Evolutionary conservation across 2,113 vertebrate genomes (phyloP).

Genomic region (Poeciliopsis occidentalis): DNA sequence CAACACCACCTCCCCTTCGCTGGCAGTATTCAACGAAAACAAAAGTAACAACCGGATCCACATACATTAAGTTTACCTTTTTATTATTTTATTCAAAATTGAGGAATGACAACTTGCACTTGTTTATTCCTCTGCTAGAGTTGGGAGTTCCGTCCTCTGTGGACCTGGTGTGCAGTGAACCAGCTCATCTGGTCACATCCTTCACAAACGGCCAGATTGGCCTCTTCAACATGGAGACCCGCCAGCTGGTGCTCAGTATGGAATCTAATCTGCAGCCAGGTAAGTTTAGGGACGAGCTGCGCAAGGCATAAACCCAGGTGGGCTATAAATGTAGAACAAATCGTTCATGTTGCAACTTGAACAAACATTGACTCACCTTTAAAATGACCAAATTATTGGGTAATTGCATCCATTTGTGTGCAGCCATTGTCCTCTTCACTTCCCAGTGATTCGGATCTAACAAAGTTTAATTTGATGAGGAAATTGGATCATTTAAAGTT

Average conservation of each 20-base stretch:
- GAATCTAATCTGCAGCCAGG: slow-evolving; percentile 87
- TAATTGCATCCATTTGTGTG: background rate
- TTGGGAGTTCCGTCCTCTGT: slow-evolving; percentile 94
- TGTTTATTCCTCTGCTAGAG: slow-evolving; percentile 77
- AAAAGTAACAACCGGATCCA: slow-evolving; percentile 80
- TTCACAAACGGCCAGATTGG: slow-evolving; percentile 92
- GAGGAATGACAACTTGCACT: background rate
- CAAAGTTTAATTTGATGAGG: background rate
- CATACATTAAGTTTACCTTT: background rate
- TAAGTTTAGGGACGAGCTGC: slow-evolving; percentile 59
- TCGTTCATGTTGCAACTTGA: background rate
- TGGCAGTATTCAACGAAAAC: slow-evolving; percentile 91
- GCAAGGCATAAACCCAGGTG: background rate
- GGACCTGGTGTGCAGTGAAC: slow-evolving; percentile 96
- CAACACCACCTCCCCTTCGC: slow-evolving; percentile 85
- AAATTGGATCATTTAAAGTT: background rate
- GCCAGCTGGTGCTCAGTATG: slow-evolving; percentile 90
- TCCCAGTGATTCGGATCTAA: background rate
- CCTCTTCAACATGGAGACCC: slow-evolving; percentile 98
- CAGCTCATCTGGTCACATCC: slow-evolving; percentile 93
- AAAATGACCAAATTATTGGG: too few species aligned
- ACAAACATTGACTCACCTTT: background rate
- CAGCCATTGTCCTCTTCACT: background rate
- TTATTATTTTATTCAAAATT: background rate
- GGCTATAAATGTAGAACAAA: background rate